phyloP scores from a whole-genome alignment of 2,113 vertebrate species.

The Mirounga angustirostris region DNA sequence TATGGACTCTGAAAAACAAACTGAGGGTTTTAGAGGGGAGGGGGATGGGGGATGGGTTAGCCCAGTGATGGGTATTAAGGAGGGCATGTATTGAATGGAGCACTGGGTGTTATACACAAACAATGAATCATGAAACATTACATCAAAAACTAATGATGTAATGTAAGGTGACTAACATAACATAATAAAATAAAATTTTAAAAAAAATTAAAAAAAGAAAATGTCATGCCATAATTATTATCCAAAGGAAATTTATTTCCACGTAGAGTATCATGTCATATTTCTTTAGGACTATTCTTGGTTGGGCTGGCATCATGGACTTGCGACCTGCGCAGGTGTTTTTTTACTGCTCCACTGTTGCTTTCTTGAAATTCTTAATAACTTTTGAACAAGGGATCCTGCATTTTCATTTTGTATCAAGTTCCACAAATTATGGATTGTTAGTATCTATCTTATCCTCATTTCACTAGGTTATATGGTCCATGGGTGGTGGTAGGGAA shows the following conservation, averaged over 20 bases:
- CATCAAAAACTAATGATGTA: too few species aligned
- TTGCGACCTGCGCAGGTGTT: background rate
- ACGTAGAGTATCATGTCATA: background rate
- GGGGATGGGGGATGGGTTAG: too few species aligned
- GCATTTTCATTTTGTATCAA: background rate
- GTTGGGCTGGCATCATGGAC: background rate
- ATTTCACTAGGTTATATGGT: background rate
- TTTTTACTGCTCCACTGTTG: background rate
- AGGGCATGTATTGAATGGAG: too few species aligned
- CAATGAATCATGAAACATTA: too few species aligned
- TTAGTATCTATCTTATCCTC: background rate
- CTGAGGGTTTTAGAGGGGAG: too few species aligned
- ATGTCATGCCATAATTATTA: background rate
- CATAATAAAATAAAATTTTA: too few species aligned
- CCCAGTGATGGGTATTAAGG: too few species aligned
- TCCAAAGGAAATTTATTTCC: background rate
- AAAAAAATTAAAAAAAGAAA: background rate
- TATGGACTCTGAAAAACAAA: too few species aligned
- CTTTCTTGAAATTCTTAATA: conserved; percentile 57
- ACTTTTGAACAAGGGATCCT: background rate
- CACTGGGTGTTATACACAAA: too few species aligned
- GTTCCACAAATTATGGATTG: background rate
- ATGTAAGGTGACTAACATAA: too few species aligned
- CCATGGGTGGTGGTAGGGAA: background rate
- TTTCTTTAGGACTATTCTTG: conserved; percentile 13